A percentile compares a stretch with the other conserved stretches of the same genome.
Conservation (phyloP, 2,797 vertebrate species). For the Champsocephalus gunnari region DNA sequence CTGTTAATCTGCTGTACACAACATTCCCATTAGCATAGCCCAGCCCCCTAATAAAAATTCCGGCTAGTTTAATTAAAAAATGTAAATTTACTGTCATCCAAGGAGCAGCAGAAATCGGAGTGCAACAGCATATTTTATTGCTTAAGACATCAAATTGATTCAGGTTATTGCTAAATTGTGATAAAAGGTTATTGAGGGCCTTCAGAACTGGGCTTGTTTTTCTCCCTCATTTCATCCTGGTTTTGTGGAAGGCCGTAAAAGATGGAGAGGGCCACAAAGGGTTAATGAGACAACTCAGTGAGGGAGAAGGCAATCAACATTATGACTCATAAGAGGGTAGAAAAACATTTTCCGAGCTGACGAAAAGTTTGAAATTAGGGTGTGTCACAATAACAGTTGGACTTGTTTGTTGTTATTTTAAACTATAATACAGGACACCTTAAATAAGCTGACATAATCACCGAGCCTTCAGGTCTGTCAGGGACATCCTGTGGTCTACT, state of each 20-base stretch:
- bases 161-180: slow-evolving; percentile 92
- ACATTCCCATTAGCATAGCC: slow-evolving; percentile 99
- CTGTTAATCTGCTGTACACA: slow-evolving; percentile 99
- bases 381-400: slow-evolving; percentile 77
- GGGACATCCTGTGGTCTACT: slow-evolving; percentile 66
- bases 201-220: slow-evolving; percentile 86
- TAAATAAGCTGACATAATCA: slow-evolving; percentile 68
- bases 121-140: slow-evolving; percentile 99
- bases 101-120: slow-evolving; percentile 99
- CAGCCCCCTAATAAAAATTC: slow-evolving; percentile 99
- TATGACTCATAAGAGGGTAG: slow-evolving; percentile 81
- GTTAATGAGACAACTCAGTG: slow-evolving; percentile 83
- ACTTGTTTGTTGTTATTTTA: slow-evolving; percentile 77
- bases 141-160: slow-evolving; percentile 99
- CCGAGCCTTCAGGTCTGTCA: slow-evolving; percentile 51
- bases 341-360: slow-evolving; percentile 79
- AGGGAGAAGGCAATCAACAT: slow-evolving; percentile 81
- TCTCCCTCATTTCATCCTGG: slow-evolving; percentile 80
- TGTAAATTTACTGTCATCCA: slow-evolving; percentile 99
- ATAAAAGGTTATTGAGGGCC: slow-evolving; percentile 88
- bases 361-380: slow-evolving; percentile 83
- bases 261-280: slow-evolving; percentile 81
- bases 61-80: slow-evolving; percentile 99
- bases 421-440: slow-evolving; percentile 67
- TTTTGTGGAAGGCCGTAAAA: slow-evolving; percentile 82